Conservation (phyloP, 2,888 invertebrate genomes). For the Sesamia inferens region DNA sequence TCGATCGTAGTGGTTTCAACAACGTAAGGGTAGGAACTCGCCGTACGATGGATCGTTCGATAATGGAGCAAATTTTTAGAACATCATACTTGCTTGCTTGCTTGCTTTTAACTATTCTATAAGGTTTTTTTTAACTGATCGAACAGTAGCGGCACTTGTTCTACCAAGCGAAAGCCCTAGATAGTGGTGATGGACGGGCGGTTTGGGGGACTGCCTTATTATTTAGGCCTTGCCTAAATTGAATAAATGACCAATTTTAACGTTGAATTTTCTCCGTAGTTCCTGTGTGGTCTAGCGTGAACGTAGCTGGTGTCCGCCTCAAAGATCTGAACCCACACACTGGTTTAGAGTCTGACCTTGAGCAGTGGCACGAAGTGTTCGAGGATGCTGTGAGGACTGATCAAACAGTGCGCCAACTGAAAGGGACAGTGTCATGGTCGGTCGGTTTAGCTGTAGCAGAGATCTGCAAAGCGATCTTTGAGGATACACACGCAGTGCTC, state of each 20-base stretch:
- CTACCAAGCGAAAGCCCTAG: no score
- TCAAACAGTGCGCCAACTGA: constrained; percentile 39
- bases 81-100: no score
- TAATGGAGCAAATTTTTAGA: no score
- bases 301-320: constrained; percentile 93
- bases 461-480: constrained; percentile 91
- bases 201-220: no score
- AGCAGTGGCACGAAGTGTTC: constrained; percentile 91
- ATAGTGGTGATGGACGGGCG: no score
- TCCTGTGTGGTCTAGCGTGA: constrained; percentile 90
- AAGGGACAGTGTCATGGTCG: constrained; percentile 93
- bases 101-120: no score
- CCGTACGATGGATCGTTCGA: no score
- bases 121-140: no score
- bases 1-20: no score
- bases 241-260: not conserved
- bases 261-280: constrained; percentile 46
- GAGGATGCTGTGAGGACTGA: constrained; percentile 46
- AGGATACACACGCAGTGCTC: constrained; percentile 41
- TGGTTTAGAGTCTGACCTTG: constrained; percentile 92
- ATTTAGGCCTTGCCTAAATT: no score
- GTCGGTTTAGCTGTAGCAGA: constrained; percentile 93
- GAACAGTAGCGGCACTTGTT: no score
- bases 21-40: no score
- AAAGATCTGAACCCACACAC: constrained; percentile 90